A percentile compares a stretch with the other conserved stretches of the same genome.
phyloP scores from a whole-genome alignment of 2,113 vertebrate species.

The Hucho hucho region DNA sequence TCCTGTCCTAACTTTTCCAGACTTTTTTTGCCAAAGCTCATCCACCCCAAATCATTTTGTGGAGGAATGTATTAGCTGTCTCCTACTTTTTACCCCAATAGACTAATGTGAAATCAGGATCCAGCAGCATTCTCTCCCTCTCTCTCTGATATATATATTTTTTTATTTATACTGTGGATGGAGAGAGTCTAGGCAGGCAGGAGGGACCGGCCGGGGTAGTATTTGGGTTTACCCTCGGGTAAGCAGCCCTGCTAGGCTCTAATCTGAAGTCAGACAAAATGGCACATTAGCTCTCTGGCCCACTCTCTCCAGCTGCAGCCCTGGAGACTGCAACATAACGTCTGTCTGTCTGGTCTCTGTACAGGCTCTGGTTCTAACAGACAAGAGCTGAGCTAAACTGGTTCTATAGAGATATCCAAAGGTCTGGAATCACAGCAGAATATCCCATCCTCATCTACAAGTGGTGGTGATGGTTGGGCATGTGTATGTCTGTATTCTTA shows the following conservation, averaged over 20 bases:
- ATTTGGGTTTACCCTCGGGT: conserved; percentile 6
- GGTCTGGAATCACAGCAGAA: neutral
- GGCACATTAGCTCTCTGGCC: conserved; percentile 38
- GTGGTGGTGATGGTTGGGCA: too few species aligned
- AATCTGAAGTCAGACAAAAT: conserved; percentile 21
- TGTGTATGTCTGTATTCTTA: neutral
- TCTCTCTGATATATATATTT: neutral
- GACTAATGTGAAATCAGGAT: neutral
- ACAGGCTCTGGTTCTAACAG: neutral
- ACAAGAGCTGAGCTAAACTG: neutral
- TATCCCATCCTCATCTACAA: neutral
- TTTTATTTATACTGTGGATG: neutral
- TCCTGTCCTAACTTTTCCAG: too few species aligned
- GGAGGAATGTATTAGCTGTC: neutral
- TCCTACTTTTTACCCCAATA: neutral
- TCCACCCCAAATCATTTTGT: neutral
- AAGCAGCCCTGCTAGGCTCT: conserved; percentile 8
- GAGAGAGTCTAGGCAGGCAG: neutral
- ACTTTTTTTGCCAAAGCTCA: too few species aligned
- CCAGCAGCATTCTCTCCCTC: neutral
- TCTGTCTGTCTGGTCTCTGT: neutral
- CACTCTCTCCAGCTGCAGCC: conserved; percentile 12
- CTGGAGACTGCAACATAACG: conserved; percentile 31
- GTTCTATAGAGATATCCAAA: neutral
- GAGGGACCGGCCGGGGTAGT: neutral